A percentile compares a stretch with the other conserved stretches of the same genome.
Conservation (phyloP, 1,140 invertebrate species). For the Drosophila bifasciata region DNA sequence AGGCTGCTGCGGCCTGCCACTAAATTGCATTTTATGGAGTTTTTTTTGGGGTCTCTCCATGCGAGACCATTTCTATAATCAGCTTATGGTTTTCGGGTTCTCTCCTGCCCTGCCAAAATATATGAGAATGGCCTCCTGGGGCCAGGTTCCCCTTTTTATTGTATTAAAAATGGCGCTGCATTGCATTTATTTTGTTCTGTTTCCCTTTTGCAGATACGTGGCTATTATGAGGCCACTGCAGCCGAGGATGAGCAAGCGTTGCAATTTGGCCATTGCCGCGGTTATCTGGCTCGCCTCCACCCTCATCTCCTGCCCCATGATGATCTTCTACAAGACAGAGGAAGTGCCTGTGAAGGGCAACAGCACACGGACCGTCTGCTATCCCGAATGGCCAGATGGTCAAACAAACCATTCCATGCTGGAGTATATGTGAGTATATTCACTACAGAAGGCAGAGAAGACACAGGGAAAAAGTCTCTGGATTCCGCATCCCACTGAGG, state of each 20-base stretch:
- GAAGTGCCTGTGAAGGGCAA: conserved; percentile 85
- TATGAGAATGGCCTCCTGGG: too few species aligned
- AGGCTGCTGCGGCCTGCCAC: conserved; percentile 1
- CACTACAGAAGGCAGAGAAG: not conserved
- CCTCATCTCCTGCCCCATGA: conserved; percentile 91
- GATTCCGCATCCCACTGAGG: too few species aligned
- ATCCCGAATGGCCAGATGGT: conserved; percentile 92
- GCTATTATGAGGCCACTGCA: conserved; percentile 96
- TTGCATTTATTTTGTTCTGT: not conserved
- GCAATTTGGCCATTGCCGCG: conserved; percentile 92
- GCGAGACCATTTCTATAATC: conserved; percentile 41
- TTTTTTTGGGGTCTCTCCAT: conserved; percentile 13
- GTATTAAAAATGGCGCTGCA: conserved; percentile 23
- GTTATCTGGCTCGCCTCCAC: conserved; percentile 91
- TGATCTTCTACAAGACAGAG: conserved; percentile 92
- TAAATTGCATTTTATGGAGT: conserved; percentile 27
- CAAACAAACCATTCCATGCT: conserved; percentile 88
- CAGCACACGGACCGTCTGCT: conserved; percentile 89
- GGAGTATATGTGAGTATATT: conserved; percentile 92
- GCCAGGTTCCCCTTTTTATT: conserved; percentile 23
- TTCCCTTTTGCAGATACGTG: conserved; percentile 93
- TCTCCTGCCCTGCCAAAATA: too few species aligned
- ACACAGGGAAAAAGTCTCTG: too few species aligned
- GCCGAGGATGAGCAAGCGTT: conserved; percentile 91
- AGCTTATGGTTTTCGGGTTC: conserved; percentile 24